Evolutionary conservation across 2,113 vertebrate genomes (phyloP).

Genomic region (Apeltes quadracus): DNA sequence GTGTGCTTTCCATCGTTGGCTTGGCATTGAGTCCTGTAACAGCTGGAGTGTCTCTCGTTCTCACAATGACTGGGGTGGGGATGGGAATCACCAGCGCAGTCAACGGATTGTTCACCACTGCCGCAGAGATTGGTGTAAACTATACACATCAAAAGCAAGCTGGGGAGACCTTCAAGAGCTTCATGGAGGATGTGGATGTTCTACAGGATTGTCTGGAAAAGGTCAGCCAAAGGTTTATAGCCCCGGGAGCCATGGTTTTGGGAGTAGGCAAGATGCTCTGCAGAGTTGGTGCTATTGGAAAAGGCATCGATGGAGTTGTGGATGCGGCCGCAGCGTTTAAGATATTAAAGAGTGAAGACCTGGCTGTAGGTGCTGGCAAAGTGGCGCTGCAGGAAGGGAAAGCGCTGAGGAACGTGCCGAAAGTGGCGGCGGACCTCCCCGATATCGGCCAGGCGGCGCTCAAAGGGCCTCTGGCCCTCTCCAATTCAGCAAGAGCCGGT

Average conservation of each 20-base stretch:
- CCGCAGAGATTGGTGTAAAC: constrained; percentile 60
- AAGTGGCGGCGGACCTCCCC: constrained; percentile 48
- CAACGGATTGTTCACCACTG: constrained; percentile 45
- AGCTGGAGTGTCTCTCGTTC: constrained; percentile 51
- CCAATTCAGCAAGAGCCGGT: no score
- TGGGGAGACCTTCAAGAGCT: constrained; percentile 36
- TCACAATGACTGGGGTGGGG: constrained; percentile 43
- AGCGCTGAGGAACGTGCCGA: constrained; percentile 31
- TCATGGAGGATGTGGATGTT: constrained; percentile 49
- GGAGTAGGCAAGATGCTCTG: background rate
- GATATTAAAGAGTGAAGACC: constrained; percentile 12
- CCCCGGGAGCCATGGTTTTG: fast-evolving
- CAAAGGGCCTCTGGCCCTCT: no score
- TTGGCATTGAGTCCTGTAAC: constrained; percentile 60
- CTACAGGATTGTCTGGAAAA: constrained; percentile 52
- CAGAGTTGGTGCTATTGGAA: background rate
- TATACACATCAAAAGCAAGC: constrained; percentile 31
- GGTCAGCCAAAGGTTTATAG: background rate
- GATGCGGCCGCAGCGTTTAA: constrained; percentile 7
- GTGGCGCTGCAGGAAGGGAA: constrained; percentile 22
- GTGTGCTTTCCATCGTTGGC: constrained; percentile 61
- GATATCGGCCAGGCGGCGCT: constrained; percentile 54
- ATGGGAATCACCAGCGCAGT: constrained; percentile 58
- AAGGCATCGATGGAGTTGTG: constrained; percentile 5
- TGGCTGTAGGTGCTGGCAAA: constrained; percentile 11